A percentile compares a stretch with the other conserved stretches of the same genome.
These are phyloP conservation scores for Lethenteron reissneri DNA, from an alignment of 2,113 vertebrate species.

Conservation along the genomic window DNA sequence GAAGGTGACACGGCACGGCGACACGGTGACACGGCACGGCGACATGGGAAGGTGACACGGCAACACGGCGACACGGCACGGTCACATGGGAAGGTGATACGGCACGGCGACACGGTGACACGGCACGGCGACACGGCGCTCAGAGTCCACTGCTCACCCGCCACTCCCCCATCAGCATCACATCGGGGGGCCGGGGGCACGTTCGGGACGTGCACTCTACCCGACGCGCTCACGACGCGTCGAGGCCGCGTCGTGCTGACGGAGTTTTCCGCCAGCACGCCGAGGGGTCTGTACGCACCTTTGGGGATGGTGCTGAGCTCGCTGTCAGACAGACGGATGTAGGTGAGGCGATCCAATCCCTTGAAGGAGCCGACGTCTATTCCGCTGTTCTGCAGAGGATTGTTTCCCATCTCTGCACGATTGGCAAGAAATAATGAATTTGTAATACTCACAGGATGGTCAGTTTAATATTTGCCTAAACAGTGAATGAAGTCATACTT, in stretches of 20 bases:
- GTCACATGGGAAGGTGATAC: neutral
- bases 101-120: neutral
- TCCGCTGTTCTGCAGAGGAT: neutral
- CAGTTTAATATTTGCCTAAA: no score
- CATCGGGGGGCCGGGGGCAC: neutral
- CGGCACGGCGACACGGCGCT: no score
- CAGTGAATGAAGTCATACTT: no score
- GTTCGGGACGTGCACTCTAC: neutral
- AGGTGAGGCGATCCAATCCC: neutral
- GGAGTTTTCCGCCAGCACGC: neutral
- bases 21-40: neutral
- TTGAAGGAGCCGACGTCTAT: constrained; percentile 2
- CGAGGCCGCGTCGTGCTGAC: neutral
- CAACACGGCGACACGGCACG: neutral
- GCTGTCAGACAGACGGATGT: neutral
- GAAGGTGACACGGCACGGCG: neutral
- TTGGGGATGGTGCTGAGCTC: neutral
- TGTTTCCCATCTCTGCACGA: constrained; percentile 1
- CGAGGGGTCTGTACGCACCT: neutral
- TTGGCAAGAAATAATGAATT: no score
- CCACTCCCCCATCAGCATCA: neutral
- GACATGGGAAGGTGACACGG: neutral
- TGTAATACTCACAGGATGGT: no score
- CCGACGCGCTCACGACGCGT: neutral
- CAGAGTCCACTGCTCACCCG: neutral